phyloP scores from a whole-genome alignment of 2,113 vertebrate species.

The Hepsetus odoe region DNA sequence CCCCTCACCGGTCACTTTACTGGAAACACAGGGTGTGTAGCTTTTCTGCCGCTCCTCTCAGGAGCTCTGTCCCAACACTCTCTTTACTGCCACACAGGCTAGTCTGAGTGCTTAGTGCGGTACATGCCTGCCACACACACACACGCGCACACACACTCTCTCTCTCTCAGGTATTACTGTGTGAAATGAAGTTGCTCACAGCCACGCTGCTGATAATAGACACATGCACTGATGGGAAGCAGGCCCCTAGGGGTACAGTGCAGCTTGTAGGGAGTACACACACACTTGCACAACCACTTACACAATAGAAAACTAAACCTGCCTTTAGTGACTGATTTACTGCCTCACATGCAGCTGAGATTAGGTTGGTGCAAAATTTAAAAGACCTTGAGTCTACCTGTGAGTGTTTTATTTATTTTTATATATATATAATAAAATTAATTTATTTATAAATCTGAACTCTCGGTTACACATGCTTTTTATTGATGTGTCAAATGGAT shows the following conservation, averaged over 20 bases:
- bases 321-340: slow-evolving; percentile 50
- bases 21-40: not conserved
- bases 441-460: not conserved
- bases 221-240: slow-evolving; percentile 61
- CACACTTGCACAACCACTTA: slow-evolving; percentile 26
- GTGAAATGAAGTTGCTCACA: slow-evolving; percentile 63
- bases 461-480: not conserved
- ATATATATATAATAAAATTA: no score
- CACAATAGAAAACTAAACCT: slow-evolving; percentile 24
- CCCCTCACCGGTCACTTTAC: slow-evolving; percentile 54
- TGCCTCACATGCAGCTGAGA: slow-evolving; percentile 1
- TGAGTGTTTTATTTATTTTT: slow-evolving; percentile 26
- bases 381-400: slow-evolving; percentile 30
- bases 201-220: slow-evolving; percentile 68
- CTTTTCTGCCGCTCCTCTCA: slow-evolving; percentile 11
- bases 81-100: slow-evolving; percentile 6
- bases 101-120: slow-evolving; percentile 39
- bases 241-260: slow-evolving; percentile 61
- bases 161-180: slow-evolving; percentile 59
- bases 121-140: slow-evolving; percentile 44
- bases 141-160: slow-evolving; percentile 43
- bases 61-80: not conserved
- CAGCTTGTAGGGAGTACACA: slow-evolving; percentile 60
- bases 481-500: slow-evolving; percentile 10
- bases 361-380: slow-evolving; percentile 28